These are phyloP conservation scores for Orcinus orca DNA, from an alignment of 2,113 vertebrate species.

Conservation along the genomic window DNA sequence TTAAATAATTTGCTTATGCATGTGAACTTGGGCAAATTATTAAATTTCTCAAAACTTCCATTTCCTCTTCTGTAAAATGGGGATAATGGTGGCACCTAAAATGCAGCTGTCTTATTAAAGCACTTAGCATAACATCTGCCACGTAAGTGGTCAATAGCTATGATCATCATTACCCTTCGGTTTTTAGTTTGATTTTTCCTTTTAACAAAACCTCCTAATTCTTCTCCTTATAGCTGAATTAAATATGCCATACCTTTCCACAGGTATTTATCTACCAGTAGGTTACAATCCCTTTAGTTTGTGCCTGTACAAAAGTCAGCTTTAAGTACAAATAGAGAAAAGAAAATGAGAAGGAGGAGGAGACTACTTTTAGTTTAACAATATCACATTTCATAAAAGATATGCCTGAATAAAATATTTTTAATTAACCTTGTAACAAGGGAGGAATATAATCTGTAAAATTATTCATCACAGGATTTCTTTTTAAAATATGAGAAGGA, in stretches of 20 bases:
- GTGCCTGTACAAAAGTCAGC: too few species aligned
- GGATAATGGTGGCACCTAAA: not conserved
- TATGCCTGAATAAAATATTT: not conserved
- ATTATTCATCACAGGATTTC: not conserved
- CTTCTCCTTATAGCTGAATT: not conserved
- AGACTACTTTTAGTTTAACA: not conserved
- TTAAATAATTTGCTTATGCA: not conserved
- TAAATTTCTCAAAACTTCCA: too few species aligned
- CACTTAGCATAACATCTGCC: not conserved
- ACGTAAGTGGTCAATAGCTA: not conserved
- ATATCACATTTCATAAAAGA: not conserved
- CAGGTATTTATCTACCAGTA: not conserved
- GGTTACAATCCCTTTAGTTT: not conserved
- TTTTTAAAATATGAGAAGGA: not conserved
- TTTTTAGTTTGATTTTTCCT: not conserved
- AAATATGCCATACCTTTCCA: not conserved
- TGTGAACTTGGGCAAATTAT: too few species aligned
- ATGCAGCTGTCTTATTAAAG: not conserved
- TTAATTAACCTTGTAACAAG: not conserved
- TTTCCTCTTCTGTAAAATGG: too few species aligned
- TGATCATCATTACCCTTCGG: not conserved
- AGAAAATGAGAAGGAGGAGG: not conserved
- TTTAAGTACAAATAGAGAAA: not conserved
- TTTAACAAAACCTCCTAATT: not conserved
- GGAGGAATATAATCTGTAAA: not conserved